Conservation (phyloP, 2,797 vertebrate species). For the Sebastes glaucus region DNA sequence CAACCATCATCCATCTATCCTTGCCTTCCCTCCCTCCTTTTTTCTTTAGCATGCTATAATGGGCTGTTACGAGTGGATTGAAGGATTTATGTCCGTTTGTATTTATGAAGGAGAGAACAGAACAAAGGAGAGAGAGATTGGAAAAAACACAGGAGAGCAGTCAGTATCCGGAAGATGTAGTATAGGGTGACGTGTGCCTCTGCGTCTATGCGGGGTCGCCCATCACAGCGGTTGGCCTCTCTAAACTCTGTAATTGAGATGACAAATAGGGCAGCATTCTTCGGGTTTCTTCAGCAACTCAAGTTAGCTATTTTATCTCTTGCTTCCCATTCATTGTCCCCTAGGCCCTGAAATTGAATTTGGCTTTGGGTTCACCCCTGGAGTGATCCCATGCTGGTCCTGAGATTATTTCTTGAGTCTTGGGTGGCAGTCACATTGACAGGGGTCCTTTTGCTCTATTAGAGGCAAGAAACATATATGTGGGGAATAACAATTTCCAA, state of each 20-base stretch:
- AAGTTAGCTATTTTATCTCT: constrained; percentile 46
- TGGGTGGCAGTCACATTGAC: constrained; percentile 28
- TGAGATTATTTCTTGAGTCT: constrained; percentile 54
- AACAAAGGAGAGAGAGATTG: constrained; percentile 50
- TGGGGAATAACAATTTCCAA: constrained; percentile 9
- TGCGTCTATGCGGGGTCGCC: constrained; percentile 16
- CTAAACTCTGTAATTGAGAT: constrained; percentile 66
- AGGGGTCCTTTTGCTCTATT: constrained; percentile 23
- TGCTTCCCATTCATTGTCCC: constrained; percentile 42
- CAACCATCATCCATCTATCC: constrained; percentile 43
- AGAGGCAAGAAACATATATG: not conserved
- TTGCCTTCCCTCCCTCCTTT: constrained; percentile 25
- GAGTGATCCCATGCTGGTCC: constrained; percentile 49
- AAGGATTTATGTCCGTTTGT: constrained; percentile 64
- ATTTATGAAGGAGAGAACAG: constrained; percentile 56
- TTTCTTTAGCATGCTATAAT: constrained; percentile 52
- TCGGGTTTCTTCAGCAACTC: constrained; percentile 43
- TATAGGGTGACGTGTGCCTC: constrained; percentile 1
- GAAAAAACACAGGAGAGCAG: constrained; percentile 20
- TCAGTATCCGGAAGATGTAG: constrained; percentile 36
- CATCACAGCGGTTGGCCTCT: constrained; percentile 54
- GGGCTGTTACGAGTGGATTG: constrained; percentile 60
- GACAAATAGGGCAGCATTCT: constrained; percentile 49
- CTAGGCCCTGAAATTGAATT: constrained; percentile 66
- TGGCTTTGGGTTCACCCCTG: constrained; percentile 41